phyloP scores from a whole-genome alignment of 2,113 vertebrate species.

The Synchiropus splendidus region DNA sequence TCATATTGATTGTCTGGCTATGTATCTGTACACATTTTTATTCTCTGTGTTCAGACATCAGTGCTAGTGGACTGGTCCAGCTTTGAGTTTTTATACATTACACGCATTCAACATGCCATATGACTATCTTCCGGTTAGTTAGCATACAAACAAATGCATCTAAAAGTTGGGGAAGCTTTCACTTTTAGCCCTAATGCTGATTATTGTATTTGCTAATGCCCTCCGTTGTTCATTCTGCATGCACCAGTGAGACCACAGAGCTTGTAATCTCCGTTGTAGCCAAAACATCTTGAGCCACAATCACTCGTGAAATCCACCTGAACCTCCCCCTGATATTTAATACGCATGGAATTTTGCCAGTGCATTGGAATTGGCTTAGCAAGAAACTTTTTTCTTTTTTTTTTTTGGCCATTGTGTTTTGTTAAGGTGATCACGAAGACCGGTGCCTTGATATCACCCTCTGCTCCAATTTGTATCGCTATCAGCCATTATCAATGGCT shows the following conservation, averaged over 20 bases:
- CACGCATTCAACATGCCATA: too few species aligned
- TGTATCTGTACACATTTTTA: too few species aligned
- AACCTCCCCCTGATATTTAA: conserved; percentile 49
- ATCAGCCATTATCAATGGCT: conserved; percentile 58
- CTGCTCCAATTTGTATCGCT: conserved; percentile 24
- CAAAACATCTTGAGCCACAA: conserved; percentile 52
- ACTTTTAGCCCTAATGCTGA: too few species aligned
- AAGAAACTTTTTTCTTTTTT: conserved; percentile 9
- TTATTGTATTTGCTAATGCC: too few species aligned
- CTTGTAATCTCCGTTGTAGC: conserved; percentile 55
- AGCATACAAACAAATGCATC: too few species aligned
- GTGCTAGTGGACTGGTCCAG: too few species aligned
- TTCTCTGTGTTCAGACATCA: too few species aligned
- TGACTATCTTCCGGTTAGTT: too few species aligned
- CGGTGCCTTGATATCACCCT: conserved; percentile 51
- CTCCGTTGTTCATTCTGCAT: too few species aligned
- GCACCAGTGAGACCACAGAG: conserved; percentile 29
- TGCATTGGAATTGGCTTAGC: conserved; percentile 22
- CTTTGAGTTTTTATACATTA: too few species aligned
- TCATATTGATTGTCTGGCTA: too few species aligned
- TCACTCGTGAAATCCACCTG: conserved; percentile 44
- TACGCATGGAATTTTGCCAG: conserved; percentile 39
- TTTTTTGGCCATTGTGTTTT: conserved; percentile 19
- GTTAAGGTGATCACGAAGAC: conserved; percentile 33
- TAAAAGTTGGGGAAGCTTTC: too few species aligned